A percentile compares a stretch with the other conserved stretches of the same genome.
Conservation (phyloP, 2,113 vertebrate genomes). For the Andinoacara biseriatus region DNA sequence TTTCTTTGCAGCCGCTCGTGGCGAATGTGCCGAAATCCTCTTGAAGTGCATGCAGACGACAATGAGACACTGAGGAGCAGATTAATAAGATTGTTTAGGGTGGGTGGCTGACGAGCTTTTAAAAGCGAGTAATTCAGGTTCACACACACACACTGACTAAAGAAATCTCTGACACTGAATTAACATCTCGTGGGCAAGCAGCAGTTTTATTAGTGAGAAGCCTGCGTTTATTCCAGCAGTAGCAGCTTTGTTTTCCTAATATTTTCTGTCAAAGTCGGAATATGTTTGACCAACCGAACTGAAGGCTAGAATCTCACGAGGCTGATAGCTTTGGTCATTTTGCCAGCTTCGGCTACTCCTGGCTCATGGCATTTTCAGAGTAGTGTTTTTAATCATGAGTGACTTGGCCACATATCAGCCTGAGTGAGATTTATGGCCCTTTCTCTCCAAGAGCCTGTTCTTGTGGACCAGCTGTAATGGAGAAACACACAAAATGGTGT, state of each 20-base stretch:
- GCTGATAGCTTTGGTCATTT: not conserved
- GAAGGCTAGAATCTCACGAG: not conserved
- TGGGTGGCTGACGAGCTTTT: not conserved
- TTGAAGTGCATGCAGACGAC: not conserved
- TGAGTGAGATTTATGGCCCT: slow-evolving; percentile 65
- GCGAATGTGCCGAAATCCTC: not conserved
- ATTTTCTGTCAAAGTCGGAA: not conserved
- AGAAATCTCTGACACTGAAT: not conserved
- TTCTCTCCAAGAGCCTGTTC: slow-evolving; percentile 40
- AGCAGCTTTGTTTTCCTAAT: not conserved
- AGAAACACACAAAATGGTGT: slow-evolving; percentile 60
- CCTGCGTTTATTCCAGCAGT: not conserved
- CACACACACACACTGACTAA: not conserved
- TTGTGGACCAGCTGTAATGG: slow-evolving; percentile 47
- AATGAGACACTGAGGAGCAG: not conserved
- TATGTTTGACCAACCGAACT: not conserved
- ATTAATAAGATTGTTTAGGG: not conserved
- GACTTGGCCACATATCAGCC: slow-evolving; percentile 53
- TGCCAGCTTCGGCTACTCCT: not conserved
- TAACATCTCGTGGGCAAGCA: not conserved
- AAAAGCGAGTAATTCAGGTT: not conserved
- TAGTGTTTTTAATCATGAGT: slow-evolving; percentile 56
- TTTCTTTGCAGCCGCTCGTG: not conserved
- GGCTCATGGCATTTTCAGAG: slow-evolving; percentile 44
- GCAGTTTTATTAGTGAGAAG: not conserved